Percentiles rank a stretch among this genome's conserved stretches.
phyloP scores from a whole-genome alignment of 2,888 invertebrate genomes.

The Temnothorax rugatulus region DNA sequence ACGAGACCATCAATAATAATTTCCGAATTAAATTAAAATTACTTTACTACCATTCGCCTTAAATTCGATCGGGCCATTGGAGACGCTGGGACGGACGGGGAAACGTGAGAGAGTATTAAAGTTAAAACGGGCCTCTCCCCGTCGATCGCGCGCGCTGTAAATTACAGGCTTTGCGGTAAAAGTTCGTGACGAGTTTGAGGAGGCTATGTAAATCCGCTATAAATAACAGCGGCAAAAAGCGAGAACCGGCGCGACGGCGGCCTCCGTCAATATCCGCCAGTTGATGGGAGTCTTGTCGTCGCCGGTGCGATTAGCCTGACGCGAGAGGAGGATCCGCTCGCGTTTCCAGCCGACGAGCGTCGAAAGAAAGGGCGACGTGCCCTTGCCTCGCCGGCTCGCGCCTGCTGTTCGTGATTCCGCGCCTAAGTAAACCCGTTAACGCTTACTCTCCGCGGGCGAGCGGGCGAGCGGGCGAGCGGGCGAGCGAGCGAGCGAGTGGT shows the following conservation, averaged over 20 bases:
- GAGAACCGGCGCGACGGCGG: conserved; percentile 54
- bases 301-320: conserved; percentile 58
- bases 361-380: conserved; percentile 63
- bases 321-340: conserved; percentile 29
- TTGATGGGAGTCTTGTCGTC: conserved; percentile 72
- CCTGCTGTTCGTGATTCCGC: conserved; percentile 68
- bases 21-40: conserved; percentile 37
- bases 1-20: conserved; percentile 34
- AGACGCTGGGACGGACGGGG: background rate
- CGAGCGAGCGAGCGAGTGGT: conserved; percentile 30
- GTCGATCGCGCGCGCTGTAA: conserved; percentile 50
- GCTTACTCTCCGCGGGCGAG: conserved; percentile 59
- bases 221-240: conserved; percentile 53
- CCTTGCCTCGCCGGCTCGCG: conserved; percentile 32
- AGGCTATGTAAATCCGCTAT: conserved; percentile 57
- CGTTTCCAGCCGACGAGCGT: conserved; percentile 35
- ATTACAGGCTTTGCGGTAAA: conserved; percentile 51
- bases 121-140: conserved; percentile 31
- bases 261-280: conserved; percentile 65
- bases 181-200: conserved; percentile 57
- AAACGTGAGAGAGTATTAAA: conserved; percentile 25
- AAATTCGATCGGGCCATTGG: conserved; percentile 35
- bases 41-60: conserved; percentile 10
- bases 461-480: conserved; percentile 9
- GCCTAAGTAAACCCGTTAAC: conserved; percentile 74